These are phyloP conservation scores for Stenotaenia linearis DNA, from an alignment of 2,888 invertebrate genomes.

Conservation along the genomic window DNA sequence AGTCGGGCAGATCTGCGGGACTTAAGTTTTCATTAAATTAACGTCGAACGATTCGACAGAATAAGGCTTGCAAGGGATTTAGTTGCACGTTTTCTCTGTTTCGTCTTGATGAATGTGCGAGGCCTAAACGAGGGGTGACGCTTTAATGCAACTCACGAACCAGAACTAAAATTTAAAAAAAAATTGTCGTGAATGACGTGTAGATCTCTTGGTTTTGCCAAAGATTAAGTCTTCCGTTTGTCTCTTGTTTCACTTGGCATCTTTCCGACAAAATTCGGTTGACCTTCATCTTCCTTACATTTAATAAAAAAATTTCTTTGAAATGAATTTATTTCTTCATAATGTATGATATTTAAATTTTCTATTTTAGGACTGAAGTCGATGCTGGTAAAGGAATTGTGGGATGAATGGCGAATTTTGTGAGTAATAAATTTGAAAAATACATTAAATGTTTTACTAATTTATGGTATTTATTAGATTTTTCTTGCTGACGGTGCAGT, in stretches of 20 bases:
- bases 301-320: too few species aligned
- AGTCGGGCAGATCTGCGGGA: background rate
- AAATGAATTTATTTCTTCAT: too few species aligned
- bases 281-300: background rate
- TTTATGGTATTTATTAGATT: too few species aligned
- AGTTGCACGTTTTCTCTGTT: background rate
- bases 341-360: too few species aligned
- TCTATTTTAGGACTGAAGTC: too few species aligned
- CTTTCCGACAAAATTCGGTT: background rate
- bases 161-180: background rate
- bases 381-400: too few species aligned
- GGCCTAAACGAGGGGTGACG: background rate
- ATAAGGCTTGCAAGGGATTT: background rate
- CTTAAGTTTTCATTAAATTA: constrained; percentile 4
- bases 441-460: too few species aligned
- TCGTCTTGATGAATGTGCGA: background rate
- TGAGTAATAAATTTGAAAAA: too few species aligned
- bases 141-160: background rate
- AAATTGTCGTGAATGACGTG: background rate
- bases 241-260: background rate
- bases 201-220: background rate
- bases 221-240: constrained; percentile 9
- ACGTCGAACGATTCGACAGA: constrained; percentile 1
- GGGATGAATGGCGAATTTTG: too few species aligned
- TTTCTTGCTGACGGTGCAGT: too few species aligned